These are phyloP conservation scores for Phortica variegata DNA, from an alignment of 1,140 invertebrate species.

Conservation along the genomic window DNA sequence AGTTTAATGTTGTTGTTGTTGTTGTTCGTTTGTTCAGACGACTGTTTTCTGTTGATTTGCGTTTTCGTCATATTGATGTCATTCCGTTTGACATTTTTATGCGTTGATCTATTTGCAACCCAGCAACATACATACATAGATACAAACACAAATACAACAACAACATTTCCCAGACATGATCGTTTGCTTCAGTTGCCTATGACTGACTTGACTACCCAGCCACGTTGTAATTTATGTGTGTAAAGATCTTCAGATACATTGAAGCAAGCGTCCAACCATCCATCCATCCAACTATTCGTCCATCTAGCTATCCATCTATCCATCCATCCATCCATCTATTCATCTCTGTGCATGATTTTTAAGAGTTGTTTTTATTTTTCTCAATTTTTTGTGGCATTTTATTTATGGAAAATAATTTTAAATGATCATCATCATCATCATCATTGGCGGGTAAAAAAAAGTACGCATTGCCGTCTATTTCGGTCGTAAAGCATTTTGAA, in stretches of 20 bases:
- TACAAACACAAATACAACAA: constrained; percentile 7
- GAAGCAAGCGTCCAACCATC: too few relatives aligned
- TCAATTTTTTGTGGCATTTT: constrained; percentile 44
- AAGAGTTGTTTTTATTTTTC: constrained; percentile 5
- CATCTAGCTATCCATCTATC: too few relatives aligned
- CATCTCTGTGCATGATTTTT: constrained; percentile 33
- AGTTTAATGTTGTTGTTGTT: constrained; percentile 9
- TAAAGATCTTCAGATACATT: too few relatives aligned
- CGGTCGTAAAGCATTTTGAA: constrained; percentile 14
- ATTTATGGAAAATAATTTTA: constrained; percentile 55
- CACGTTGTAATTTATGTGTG: constrained; percentile 55
- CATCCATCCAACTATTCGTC: too few relatives aligned
- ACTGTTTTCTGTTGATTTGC: constrained; percentile 52
- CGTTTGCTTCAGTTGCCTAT: constrained; percentile 6
- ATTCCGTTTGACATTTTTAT: constrained; percentile 40
- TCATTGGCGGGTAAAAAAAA: neutral
- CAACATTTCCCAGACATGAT: neutral
- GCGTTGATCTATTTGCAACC: constrained; percentile 27
- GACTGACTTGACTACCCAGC: constrained; percentile 41
- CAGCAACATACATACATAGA: constrained; percentile 15
- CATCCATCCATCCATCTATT: too few relatives aligned
- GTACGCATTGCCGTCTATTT: constrained; percentile 2
- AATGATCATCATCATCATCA: constrained; percentile 39
- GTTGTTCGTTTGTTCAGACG: constrained; percentile 21
- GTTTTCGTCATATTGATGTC: constrained; percentile 54